phyloP scores from a whole-genome alignment of 1,140 invertebrate genomes.

The Bilobella aurantiaca region DNA sequence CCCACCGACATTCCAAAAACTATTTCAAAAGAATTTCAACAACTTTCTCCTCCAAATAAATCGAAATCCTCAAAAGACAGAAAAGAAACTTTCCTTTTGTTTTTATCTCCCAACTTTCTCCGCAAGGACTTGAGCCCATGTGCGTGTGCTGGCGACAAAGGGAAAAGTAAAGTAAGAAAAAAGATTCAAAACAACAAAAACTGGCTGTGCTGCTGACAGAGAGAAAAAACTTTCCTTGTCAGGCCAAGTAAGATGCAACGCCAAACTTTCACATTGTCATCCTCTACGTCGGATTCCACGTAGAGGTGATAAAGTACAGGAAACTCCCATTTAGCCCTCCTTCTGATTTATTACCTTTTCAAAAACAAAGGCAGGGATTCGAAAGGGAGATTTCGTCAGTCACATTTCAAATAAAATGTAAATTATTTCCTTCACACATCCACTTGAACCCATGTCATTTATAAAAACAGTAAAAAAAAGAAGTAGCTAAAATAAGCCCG shows the following conservation, averaged over 20 bases:
- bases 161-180: background rate
- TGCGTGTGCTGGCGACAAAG: background rate
- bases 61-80: background rate
- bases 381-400: background rate
- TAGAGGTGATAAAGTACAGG: too few species aligned
- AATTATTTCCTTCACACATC: conserved; percentile 3
- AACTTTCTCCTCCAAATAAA: background rate
- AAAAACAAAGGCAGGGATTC: background rate
- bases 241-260: too few species aligned
- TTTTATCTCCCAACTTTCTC: background rate
- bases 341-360: conserved; percentile 6
- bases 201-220: too few species aligned
- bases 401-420: conserved; percentile 7
- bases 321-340: too few species aligned
- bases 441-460: too few species aligned
- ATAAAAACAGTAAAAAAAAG: too few species aligned
- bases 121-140: background rate
- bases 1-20: too few species aligned
- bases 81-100: background rate
- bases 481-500: too few species aligned
- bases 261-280: too few species aligned
- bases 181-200: too few species aligned
- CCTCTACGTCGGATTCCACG: too few species aligned
- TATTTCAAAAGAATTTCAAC: background rate
- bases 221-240: too few species aligned